A percentile compares a stretch with the other conserved stretches of the same genome.
phyloP scores from a whole-genome alignment of 2,113 vertebrate species.

The Phalacrocorax aristotelis region DNA sequence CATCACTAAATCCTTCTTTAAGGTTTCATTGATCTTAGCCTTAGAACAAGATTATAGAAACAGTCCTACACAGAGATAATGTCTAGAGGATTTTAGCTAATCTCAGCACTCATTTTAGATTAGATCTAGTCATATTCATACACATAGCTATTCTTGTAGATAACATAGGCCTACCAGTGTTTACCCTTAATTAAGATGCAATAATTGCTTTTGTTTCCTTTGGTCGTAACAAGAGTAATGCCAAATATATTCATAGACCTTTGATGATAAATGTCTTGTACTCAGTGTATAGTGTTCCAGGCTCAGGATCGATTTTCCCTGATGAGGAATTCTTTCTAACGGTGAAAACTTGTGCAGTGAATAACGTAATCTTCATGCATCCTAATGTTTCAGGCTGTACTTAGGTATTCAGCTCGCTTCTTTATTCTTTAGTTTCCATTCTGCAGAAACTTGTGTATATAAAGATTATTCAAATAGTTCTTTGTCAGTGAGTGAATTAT shows the following conservation, averaged over 20 bases:
- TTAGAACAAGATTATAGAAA: conserved; percentile 77
- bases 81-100: conserved; percentile 70
- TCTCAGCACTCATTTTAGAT: conserved; percentile 77
- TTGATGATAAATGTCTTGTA: conserved; percentile 6
- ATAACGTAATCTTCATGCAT: neutral
- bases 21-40: conserved; percentile 76
- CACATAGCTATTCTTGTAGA: conserved; percentile 45
- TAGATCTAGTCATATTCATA: conserved; percentile 71
- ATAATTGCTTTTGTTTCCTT: conserved; percentile 59
- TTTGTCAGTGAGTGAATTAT: conserved; percentile 32
- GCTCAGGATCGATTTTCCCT: neutral
- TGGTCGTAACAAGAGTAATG: neutral
- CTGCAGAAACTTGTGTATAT: neutral
- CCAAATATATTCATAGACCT: conserved; percentile 1
- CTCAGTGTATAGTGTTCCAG: neutral
- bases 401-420: neutral
- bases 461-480: conserved; percentile 40
- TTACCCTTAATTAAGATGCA: conserved; percentile 72
- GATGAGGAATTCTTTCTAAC: neutral
- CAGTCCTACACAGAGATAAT: conserved; percentile 69
- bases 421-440: conserved; percentile 26
- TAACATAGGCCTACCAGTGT: conserved; percentile 59
- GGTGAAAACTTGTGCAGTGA: neutral
- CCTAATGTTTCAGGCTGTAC: neutral
- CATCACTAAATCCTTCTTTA: conserved; percentile 74